Evolutionary conservation across 2,888 invertebrate genomes (phyloP), one percentile per base, ranked within the genome.

Genomic region (Limnephilus auricula): DNA sequence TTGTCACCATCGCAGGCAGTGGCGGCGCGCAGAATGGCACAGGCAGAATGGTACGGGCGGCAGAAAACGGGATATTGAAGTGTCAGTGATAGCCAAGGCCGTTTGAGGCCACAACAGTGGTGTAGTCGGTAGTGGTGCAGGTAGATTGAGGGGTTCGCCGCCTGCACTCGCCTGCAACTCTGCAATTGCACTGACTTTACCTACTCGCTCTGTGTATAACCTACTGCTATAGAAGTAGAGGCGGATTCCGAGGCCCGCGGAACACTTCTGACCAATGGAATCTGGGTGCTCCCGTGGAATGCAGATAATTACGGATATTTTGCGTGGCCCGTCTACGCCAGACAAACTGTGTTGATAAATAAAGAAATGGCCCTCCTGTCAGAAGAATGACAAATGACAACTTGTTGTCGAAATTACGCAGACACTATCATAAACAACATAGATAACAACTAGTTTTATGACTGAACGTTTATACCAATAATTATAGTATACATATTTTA

Each of bases 231-330:
- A 9, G 65, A 65, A 25, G 25, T 65, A 65, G 65, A 65, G 65
- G 34, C 25, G 32, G 78, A 85, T 88, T 25, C 18, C 79, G 78
- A 40, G n/a, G 37, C 40, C 85, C 40, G 40, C 40, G 85, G 34
- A 82, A 82, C 85, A 45, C 85, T 50, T 37, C 30, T 65, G 25
- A n/a, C 65, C 78, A 15, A 32, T 31, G 89, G 80, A 80, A 89
- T 89, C 89, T 83, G 82, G 90, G 90, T 84, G 90, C 83, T 65
- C 82, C 83, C 83, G 65, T 15, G 90, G 90, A 90, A 90, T 90
- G 90, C 83, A 25, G 90, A 83, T 90, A 83, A 65, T 83, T 90
- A 65, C 84, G 90, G 37, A 83, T 90, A 65, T 90, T 83, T 90
- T 83, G 32, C 89, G 80, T 80, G 78, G 34, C 78, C 50, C 80